These are phyloP conservation scores for Vireo altiloquus DNA, from an alignment of 2,113 vertebrate species.

Conservation along the genomic window DNA sequence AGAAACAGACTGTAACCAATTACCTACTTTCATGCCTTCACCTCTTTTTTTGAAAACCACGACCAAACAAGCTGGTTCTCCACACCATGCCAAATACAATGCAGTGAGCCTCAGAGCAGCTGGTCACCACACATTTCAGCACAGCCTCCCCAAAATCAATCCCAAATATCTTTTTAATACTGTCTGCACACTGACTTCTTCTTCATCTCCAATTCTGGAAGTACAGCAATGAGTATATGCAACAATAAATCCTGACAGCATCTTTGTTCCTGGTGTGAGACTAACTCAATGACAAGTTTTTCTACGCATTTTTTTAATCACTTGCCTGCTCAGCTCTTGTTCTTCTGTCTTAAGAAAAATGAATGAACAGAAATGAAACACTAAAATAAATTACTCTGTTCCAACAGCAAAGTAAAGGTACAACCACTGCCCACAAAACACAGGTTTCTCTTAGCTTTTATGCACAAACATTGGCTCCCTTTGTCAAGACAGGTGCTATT, in stretches of 20 bases:
- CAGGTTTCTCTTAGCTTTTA: neutral
- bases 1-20: neutral
- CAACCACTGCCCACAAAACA: neutral
- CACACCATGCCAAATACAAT: neutral
- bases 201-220: neutral
- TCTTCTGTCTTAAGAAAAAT: neutral
- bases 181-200: neutral
- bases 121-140: neutral
- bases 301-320: neutral
- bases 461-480: neutral
- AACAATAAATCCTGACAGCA: neutral
- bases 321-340: neutral
- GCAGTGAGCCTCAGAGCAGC: neutral
- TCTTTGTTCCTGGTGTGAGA: neutral
- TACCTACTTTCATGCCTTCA: neutral
- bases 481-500: neutral
- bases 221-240: neutral
- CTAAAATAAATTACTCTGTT: neutral
- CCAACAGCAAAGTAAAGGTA: neutral
- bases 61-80: neutral
- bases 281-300: neutral
- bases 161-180: neutral
- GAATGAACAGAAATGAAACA: neutral
- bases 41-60: neutral
- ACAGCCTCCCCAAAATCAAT: neutral